Base-by-base conservation (phyloP, 2,888 invertebrate species). In the Ennomos erosarius region DNA sequence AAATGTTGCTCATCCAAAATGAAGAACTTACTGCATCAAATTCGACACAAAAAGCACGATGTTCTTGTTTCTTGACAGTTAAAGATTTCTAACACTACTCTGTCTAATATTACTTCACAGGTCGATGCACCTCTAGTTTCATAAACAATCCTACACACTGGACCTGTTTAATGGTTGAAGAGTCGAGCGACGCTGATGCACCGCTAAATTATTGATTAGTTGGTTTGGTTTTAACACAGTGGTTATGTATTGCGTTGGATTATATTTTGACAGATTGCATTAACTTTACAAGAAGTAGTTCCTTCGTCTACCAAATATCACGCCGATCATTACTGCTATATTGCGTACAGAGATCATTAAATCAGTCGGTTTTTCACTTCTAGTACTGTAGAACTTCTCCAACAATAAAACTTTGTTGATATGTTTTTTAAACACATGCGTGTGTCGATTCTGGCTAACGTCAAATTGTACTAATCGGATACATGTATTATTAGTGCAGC, bases 401-500 rank as follows among this genome's bases (percentile, higher is more conserved):
- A 48, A 59, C 59, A 59, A 59, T 53, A 53, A 49, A 48, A 54
- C 49, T 48, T 43, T 59, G 58, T 59, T 53, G 39, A 58, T 52
- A 52, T 11, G 13, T 59, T 49, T 46, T n/a, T 59, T 37, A 37
- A 49, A 60, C 59, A 61, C 63, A 58, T 62, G 58, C 52, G 59
- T 55, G 43, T 55, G 50, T 60, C 46, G 54, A 54, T 58, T 65
- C 64, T 63, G 62, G 59, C 49, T 51, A 63, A 42, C 62, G 57
- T 68, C 62, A 63, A 59, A 45, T 59, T 66, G 62, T 55, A 63
- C 61, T 59, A 61, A 65, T 65, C 66, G 65, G 59, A 61, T 66
- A 60, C 65, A 55, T 62, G 59, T 68, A 71, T 69, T 69, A 35
- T 69, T 69, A 35, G 67, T 71, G 68, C 68, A 71, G 67, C 67